A percentile compares a stretch with the other conserved stretches of the same genome.
These are phyloP conservation scores for Venturia canescens DNA, from an alignment of 1,140 invertebrate species.

Conservation along the genomic window DNA sequence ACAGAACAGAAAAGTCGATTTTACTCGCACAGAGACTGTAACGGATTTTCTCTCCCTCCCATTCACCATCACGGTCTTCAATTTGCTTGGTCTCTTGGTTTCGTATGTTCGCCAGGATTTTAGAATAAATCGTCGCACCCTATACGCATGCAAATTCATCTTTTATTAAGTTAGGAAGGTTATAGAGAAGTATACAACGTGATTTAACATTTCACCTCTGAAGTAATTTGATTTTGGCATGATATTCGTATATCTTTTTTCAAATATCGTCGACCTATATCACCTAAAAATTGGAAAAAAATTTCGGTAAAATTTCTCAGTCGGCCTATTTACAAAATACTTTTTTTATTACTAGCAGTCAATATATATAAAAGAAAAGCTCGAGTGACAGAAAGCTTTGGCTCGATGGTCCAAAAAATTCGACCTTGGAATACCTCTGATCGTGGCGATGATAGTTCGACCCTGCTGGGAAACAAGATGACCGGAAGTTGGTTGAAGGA, in stretches of 20 bases:
- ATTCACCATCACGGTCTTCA: not conserved
- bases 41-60: not conserved
- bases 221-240: not conserved
- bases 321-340: not conserved
- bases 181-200: not conserved
- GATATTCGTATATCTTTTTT: not conserved
- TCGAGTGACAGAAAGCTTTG: not conserved
- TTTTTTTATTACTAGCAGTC: too few species aligned
- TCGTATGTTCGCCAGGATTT: not conserved
- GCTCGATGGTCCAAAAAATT: not conserved
- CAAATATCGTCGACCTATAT: too few species aligned
- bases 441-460: not conserved
- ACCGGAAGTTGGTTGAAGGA: constrained; percentile 37
- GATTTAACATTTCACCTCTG: not conserved
- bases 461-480: constrained; percentile 15
- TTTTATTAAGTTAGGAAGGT: not conserved
- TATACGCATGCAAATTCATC: not conserved
- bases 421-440: constrained; percentile 25
- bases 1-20: not conserved
- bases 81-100: not conserved
- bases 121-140: not conserved
- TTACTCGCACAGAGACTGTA: not conserved
- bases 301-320: not conserved
- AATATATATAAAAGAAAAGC: too few species aligned
- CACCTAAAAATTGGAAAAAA: too few species aligned